Evolutionary conservation across 2,113 vertebrate species (phyloP), one percentile per base, ranked within the genome.

Genomic region (Prunella himalayana): DNA sequence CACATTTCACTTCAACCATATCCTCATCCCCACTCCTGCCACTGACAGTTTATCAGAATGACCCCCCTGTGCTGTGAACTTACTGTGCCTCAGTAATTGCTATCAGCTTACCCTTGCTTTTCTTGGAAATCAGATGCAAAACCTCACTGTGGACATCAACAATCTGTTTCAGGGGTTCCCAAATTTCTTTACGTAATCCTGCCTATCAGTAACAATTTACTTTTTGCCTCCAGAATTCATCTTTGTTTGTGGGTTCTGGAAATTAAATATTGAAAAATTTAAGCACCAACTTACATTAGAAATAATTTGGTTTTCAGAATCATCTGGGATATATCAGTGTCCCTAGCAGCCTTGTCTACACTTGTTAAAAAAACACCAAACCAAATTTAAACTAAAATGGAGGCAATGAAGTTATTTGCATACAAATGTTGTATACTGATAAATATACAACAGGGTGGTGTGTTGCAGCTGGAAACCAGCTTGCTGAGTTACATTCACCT

Each of bases 371-470:
- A 33, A 70, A 4, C 15, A 24, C 15, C 13, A 39, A 53, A 53
- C 2, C 9, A 28, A 69, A 92, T 8, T 16, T 50, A 47, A 71
- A 44, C 23, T 44, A 39, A 85, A 79, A 65, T 13, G 4, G 27
- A 69, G 27, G 4, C 6, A 90, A 27, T 42, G 2, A 71, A 49
- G 13, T 37, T 56, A 56, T 44, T 53, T 73, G 45, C 16, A 28
- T 49, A 39, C 21, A 66, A 50, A 69, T 65, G 11, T 33, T 84
- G 13, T 22, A 7, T 25, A 25, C 18, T 9, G n/a, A 77, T 35
- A 82, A 20, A 25, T 20, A 31, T 0, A 14, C 8, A 65, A 33
- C 28, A 45, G 15, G 0, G 0, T 28, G 20, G 15, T 15, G 11
- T 17, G 51, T 11, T 63, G 63, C 3, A 4, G 45, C 8, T 72